Percentiles rank a stretch among this genome's conserved stretches.
These are phyloP conservation scores for Alosa sapidissima DNA, from an alignment of 2,797 vertebrate species.

Conservation along the genomic window DNA sequence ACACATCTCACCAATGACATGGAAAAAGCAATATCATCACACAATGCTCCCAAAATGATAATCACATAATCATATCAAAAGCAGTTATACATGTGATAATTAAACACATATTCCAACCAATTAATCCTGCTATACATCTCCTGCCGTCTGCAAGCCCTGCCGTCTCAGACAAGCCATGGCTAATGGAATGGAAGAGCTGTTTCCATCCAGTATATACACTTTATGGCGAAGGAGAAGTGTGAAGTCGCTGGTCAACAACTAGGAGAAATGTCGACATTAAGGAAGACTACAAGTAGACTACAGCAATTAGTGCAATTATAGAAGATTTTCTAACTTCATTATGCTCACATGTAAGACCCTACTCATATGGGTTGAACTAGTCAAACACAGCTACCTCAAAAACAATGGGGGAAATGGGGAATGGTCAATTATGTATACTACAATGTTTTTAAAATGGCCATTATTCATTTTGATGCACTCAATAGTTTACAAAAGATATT, in stretches of 20 bases:
- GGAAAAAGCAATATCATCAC: slow-evolving; percentile 65
- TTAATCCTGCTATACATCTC: slow-evolving; percentile 64
- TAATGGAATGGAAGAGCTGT: slow-evolving; percentile 24
- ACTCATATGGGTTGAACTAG: not conserved
- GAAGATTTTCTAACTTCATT: not conserved
- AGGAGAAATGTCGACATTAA: not conserved
- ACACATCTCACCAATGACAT: slow-evolving; percentile 67
- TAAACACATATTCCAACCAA: slow-evolving; percentile 75
- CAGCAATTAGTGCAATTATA: not conserved
- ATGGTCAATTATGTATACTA: not conserved
- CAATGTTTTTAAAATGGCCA: not conserved
- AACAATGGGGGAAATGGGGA: not conserved
- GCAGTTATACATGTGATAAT: slow-evolving; percentile 74
- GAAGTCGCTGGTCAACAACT: not conserved
- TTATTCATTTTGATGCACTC: not conserved
- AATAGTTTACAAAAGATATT: not conserved
- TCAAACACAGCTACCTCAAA: not conserved
- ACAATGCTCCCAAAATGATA: slow-evolving; percentile 74
- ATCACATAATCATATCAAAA: slow-evolving; percentile 74
- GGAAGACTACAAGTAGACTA: not conserved
- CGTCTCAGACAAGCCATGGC: not conserved
- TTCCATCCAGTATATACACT: not conserved
- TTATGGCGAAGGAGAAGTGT: not conserved
- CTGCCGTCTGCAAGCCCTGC: slow-evolving; percentile 25
- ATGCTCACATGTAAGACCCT: not conserved